phyloP scores from a whole-genome alignment of 2,888 invertebrate species.

The Maniola hyperantus region DNA sequence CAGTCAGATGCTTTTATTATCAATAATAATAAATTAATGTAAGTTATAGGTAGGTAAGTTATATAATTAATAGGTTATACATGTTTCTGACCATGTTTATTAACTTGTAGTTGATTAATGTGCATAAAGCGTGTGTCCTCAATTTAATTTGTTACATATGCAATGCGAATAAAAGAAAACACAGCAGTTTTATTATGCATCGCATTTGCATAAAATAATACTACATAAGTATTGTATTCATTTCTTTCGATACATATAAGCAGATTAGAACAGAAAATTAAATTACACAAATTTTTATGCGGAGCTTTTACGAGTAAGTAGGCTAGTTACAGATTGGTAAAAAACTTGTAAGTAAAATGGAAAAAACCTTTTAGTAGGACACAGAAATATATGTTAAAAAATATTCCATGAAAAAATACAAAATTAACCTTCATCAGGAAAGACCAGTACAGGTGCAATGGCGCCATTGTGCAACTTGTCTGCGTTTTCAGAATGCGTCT shows the following conservation, averaged over 20 bases:
- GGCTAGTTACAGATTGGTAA: too few relatives aligned
- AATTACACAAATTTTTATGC: too few relatives aligned
- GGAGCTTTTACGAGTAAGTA: too few relatives aligned
- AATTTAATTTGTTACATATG: neutral
- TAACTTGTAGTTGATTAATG: neutral
- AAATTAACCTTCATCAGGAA: conserved; percentile 64
- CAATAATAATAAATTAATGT: too few relatives aligned
- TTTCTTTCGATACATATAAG: neutral
- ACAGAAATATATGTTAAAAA: neutral
- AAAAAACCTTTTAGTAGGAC: too few relatives aligned
- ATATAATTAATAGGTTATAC: too few relatives aligned
- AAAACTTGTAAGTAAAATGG: too few relatives aligned
- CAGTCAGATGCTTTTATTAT: too few relatives aligned
- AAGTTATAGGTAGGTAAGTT: too few relatives aligned
- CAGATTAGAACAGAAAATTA: too few relatives aligned
- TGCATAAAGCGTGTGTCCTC: neutral
- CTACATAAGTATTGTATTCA: neutral
- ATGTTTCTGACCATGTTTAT: neutral
- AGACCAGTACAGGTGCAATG: conserved; percentile 65
- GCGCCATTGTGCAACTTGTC: conserved; percentile 68
- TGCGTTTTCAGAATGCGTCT: conserved; percentile 54
- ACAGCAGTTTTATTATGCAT: neutral
- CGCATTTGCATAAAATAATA: too few relatives aligned
- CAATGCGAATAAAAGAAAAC: neutral
- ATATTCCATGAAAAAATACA: too few relatives aligned